Base-by-base conservation (phyloP, 2,888 invertebrate genomes). In the Eledone cirrhosa region DNA sequence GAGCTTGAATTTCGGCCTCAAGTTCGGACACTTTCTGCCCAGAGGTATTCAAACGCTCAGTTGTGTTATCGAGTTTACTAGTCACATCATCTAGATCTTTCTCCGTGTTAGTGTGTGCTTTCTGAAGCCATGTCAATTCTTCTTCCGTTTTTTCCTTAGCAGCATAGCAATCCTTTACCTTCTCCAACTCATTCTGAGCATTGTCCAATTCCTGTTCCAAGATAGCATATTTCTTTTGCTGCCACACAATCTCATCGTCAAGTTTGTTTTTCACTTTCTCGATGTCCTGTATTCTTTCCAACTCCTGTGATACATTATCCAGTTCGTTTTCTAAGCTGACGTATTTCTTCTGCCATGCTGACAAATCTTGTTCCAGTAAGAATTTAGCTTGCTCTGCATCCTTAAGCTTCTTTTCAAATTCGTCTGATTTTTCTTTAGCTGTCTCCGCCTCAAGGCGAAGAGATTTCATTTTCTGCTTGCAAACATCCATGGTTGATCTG, bases 91-190 rank as follows among this genome's bases (percentile, higher is more conserved):
- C 99, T 90, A 99, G 95, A 90, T 99, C 99, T 91, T 98, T 98
- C 92, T 99, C 99, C 92, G 99, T 96, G 91, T 96, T 95, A 93
- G 98, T 97, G 94, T 99, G 98, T 94, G 98, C 99, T 94, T 99
- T 99, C 93, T 99, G 99, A 88, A 99, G 94, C 89, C 96, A 95
- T 90, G 97, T 95, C 87, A 99, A 97, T 92, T 99, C 99, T 92
- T 99, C 99, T 92, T 99, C 98, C 72, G 41, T 41, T 33, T 72
- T 72, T 41, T 72, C 72, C 3, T 72, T 72, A 24, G 72, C 72
- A 31, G 72, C 72, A n/a, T 72, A 72, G 7, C 72, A 72, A 22
- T 72, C 72, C 41, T 41, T 72, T 31, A 41, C 72, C 33, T 72
- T 72, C 11, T 72, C 72, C 33, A 72, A 33, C 11, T 72, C 72